These are phyloP conservation scores for Taxidea taxus DNA, from an alignment of 2,113 vertebrate species.

Conservation along the genomic window DNA sequence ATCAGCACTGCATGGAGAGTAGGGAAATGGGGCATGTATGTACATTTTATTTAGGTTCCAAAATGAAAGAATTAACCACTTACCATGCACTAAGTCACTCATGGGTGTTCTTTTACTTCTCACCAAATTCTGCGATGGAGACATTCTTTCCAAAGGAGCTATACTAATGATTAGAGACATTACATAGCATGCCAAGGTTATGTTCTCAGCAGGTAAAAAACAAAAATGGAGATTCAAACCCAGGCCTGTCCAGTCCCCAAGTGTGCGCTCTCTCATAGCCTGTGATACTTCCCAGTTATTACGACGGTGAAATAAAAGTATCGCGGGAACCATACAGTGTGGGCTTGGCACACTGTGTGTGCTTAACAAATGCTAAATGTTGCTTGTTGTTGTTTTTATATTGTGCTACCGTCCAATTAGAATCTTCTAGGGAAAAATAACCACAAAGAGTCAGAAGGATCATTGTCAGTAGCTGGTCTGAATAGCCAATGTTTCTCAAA, in stretches of 20 bases:
- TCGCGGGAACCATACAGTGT: background rate
- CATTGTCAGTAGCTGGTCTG: background rate
- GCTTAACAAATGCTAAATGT: background rate
- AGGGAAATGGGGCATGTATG: background rate
- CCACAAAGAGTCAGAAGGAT: background rate
- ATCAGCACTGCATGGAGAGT: background rate
- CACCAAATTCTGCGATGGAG: background rate
- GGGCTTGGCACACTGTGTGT: background rate
- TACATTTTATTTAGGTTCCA: background rate
- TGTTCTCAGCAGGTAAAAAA: background rate
- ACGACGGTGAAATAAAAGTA: background rate
- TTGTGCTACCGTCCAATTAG: background rate
- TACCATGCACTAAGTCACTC: background rate
- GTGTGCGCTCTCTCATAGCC: rapidly evolving
- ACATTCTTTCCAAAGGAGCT: background rate
- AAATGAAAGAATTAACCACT: background rate
- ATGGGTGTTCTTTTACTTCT: background rate
- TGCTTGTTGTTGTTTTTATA: background rate
- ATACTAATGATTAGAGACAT: background rate
- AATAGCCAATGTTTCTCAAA: background rate
- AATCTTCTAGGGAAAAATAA: background rate
- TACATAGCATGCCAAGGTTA: background rate
- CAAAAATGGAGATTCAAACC: background rate
- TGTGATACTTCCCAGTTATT: background rate
- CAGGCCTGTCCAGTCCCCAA: background rate